Conservation (phyloP, 2,113 vertebrate genomes). For the Crotophaga sulcirostris region DNA sequence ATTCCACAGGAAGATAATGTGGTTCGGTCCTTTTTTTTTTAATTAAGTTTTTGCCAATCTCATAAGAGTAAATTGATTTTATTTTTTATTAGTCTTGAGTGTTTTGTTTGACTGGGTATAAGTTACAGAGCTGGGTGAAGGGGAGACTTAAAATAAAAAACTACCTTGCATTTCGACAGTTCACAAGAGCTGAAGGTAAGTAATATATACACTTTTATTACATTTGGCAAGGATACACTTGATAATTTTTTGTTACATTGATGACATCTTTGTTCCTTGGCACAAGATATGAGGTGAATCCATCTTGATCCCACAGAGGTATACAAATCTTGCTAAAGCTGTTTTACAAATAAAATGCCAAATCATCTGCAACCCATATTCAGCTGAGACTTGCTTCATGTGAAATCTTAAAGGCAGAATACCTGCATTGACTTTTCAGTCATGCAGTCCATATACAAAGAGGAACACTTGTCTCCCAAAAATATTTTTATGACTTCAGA, state of each 20-base stretch:
- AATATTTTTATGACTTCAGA: neutral
- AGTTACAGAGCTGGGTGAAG: neutral
- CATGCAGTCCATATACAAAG: neutral
- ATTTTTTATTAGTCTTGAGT: neutral
- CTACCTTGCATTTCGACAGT: neutral
- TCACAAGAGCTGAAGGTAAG: neutral
- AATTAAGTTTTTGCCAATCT: neutral
- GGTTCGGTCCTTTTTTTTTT: neutral
- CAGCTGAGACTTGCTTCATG: neutral
- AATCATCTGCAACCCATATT: neutral
- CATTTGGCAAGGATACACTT: neutral
- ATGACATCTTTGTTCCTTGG: neutral
- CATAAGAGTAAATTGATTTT: neutral
- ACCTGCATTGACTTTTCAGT: neutral
- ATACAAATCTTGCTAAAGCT: neutral
- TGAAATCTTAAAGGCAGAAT: neutral
- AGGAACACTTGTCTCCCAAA: neutral
- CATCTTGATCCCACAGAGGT: neutral
- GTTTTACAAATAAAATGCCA: neutral
- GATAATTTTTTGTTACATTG: neutral
- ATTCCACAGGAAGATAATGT: neutral
- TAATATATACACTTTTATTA: neutral
- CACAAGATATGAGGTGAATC: neutral
- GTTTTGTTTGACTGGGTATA: neutral
- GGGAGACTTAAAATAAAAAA: neutral